Evolutionary conservation across 2,797 vertebrate genomes (phyloP).

Genomic region (Nasua narica): DNA sequence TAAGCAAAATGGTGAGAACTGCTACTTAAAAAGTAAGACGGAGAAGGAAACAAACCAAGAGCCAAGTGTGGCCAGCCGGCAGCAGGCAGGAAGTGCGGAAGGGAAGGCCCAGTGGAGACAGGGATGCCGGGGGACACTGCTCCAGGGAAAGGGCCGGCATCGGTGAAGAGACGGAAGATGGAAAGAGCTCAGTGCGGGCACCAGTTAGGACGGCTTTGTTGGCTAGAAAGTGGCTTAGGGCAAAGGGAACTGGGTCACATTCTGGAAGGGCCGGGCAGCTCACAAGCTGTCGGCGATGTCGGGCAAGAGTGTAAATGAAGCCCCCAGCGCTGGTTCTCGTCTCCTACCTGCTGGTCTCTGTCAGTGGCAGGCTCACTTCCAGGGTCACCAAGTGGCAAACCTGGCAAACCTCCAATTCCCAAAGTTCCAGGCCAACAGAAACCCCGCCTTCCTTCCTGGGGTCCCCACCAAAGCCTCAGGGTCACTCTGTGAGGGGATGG

Average conservation of each 20-base stretch:
- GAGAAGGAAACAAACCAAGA: not conserved
- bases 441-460: not conserved
- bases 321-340: not conserved
- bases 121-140: not conserved
- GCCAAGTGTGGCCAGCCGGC: not conserved
- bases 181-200: too few species aligned
- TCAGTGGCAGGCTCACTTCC: not conserved
- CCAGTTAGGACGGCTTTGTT: not conserved
- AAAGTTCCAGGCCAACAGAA: too few species aligned
- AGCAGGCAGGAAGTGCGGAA: not conserved
- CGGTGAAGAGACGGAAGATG: too few species aligned
- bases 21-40: not conserved
- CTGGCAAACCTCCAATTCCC: not conserved
- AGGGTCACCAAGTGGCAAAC: not conserved
- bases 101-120: not conserved
- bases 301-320: not conserved
- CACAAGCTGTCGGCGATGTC: not conserved
- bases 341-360: not conserved
- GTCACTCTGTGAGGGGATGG: rapidly evolving
- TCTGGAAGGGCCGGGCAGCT: not conserved
- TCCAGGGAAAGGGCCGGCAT: not conserved
- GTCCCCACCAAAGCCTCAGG: not conserved
- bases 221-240: too few species aligned
- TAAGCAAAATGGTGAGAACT: not conserved
- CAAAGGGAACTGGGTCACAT: not conserved